phyloP scores from a whole-genome alignment of 2,113 vertebrate genomes.

The Sus scrofa region T2T-Sscrofa CM000816.6:42426001-42426500 shows the following conservation, averaged over 20 bases:
- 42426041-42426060: slow-evolving; percentile 34
- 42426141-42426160: not conserved
- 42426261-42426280: not conserved
- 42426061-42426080: not conserved
- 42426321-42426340: not conserved
- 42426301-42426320: not conserved
- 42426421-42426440: slow-evolving; percentile 42
- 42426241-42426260: not conserved
- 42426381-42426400: not conserved
- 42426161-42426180: not conserved
- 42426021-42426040: not conserved
- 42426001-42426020: slow-evolving; percentile 32
- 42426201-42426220: not conserved
- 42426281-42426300: not conserved
- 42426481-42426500: too few species aligned
- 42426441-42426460: not conserved
- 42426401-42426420: not conserved
- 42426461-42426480: too few species aligned
- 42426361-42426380: slow-evolving; percentile 11
- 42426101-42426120: not conserved
- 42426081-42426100: not conserved
- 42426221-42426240: slow-evolving; percentile 39
- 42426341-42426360: not conserved
- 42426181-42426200: not conserved
- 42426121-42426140: not conserved